These are phyloP conservation scores for Andrena hattorfiana DNA, from an alignment of 2,888 invertebrate genomes.

Conservation along the genomic window DNA sequence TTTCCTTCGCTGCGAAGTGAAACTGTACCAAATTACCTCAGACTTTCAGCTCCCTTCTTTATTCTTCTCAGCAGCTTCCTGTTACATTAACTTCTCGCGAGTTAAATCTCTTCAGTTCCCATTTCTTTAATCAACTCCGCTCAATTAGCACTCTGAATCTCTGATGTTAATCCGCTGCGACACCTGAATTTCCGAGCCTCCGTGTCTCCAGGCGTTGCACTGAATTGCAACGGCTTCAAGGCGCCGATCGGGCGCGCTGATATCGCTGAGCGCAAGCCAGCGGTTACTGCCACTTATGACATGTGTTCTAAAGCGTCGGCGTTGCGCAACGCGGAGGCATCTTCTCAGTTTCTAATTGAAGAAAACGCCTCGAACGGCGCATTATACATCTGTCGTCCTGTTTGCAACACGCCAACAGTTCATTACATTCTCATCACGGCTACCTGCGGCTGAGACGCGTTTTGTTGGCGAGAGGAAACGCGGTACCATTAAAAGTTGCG, in stretches of 20 bases:
- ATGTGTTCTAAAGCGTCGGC: background rate
- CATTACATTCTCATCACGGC: conserved; percentile 58
- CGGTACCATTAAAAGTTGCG: conserved; percentile 23
- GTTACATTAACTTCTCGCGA: background rate
- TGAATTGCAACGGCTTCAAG: background rate
- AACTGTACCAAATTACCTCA: conserved; percentile 31
- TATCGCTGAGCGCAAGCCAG: background rate
- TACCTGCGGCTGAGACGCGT: conserved; percentile 25
- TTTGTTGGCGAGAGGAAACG: conserved; percentile 35
- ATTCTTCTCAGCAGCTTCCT: background rate
- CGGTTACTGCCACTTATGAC: conserved; percentile 21
- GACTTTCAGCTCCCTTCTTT: background rate
- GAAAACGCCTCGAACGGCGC: conserved; percentile 7
- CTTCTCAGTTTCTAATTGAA: conserved; percentile 28
- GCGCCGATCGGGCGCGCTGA: background rate
- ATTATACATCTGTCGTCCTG: conserved; percentile 25
- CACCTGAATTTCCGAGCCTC: no score
- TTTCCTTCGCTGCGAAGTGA: background rate
- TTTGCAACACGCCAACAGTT: conserved; percentile 49
- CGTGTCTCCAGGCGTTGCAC: no score
- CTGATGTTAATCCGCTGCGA: no score
- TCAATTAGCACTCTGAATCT: no score
- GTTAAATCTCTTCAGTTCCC: no score
- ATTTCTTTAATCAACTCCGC: no score
- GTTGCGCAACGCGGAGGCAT: conserved; percentile 8